Conservation (phyloP, 2,113 vertebrate species). For the Bucco capensis region DNA sequence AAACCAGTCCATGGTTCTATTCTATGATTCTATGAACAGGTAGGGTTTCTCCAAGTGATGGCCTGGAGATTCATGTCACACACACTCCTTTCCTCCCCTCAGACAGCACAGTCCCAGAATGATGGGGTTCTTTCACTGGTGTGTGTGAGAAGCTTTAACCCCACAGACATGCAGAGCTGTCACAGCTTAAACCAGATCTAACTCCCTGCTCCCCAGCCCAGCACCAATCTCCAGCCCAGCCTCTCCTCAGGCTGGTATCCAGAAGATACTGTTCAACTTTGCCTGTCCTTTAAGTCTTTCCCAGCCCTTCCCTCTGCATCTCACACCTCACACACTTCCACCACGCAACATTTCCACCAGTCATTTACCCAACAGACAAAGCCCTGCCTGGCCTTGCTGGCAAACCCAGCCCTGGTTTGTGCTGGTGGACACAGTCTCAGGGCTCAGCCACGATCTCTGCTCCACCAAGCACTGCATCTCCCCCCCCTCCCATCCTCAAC, state of each 20-base stretch:
- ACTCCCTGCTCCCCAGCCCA: background rate
- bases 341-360: rapidly evolving
- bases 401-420: background rate
- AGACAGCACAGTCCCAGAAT: rapidly evolving
- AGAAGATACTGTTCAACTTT: too few species aligned
- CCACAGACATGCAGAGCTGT: background rate
- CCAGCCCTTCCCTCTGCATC: background rate
- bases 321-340: rapidly evolving
- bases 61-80: rapidly evolving
- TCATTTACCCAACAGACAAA: background rate
- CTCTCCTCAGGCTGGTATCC: background rate
- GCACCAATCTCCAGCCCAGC: background rate
- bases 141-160: background rate
- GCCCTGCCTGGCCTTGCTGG: rapidly evolving
- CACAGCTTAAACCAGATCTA: background rate
- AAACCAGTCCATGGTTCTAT: background rate
- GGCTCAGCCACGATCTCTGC: background rate
- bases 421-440: rapidly evolving
- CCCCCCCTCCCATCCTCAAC: background rate
- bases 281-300: background rate
- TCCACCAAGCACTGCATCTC: background rate
- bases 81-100: background rate
- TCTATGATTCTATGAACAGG: background rate
- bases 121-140: rapidly evolving
- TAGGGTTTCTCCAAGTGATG: rapidly evolving